Conservation (phyloP, 1,140 invertebrate genomes). For the Drosophila busckii region DNA sequence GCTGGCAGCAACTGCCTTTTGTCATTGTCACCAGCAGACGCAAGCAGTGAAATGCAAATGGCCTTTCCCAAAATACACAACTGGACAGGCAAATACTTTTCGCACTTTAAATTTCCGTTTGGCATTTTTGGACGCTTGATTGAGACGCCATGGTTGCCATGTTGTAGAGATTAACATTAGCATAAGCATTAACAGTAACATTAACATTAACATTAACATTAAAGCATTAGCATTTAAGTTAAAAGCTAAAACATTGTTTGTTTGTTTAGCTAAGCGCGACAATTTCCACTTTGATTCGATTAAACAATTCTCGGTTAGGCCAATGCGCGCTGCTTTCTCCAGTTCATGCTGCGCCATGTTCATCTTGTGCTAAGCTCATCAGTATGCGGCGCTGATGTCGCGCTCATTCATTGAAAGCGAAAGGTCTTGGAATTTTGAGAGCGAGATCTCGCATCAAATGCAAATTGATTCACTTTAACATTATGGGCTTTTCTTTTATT, state of each 20-base stretch:
- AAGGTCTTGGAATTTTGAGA: constrained; percentile 36
- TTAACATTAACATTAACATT: neutral
- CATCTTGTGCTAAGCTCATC: constrained; percentile 38
- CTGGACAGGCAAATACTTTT: constrained; percentile 19
- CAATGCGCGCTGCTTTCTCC: constrained; percentile 49
- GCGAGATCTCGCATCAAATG: constrained; percentile 23
- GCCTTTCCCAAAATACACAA: constrained; percentile 43
- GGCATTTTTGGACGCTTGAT: constrained; percentile 19
- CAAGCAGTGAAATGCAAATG: constrained; percentile 62
- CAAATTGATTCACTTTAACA: constrained; percentile 58
- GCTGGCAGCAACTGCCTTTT: constrained; percentile 49
- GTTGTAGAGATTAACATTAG: neutral
- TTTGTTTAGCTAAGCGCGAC: no score
- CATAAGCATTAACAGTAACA: constrained; percentile 57
- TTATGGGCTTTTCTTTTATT: constrained; percentile 40
- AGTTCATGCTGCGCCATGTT: constrained; percentile 50
- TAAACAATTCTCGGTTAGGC: constrained; percentile 61
- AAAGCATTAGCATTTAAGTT: constrained; percentile 54
- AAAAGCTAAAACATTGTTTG: no score
- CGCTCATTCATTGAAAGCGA: constrained; percentile 62
- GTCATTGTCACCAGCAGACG: constrained; percentile 40
- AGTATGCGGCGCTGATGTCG: constrained; percentile 58
- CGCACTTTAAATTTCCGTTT: constrained; percentile 49
- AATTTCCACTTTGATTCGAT: constrained; percentile 39
- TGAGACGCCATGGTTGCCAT: neutral